Evolutionary conservation across 2,888 invertebrate genomes (phyloP).

Genomic region (Apantesis nais): DNA sequence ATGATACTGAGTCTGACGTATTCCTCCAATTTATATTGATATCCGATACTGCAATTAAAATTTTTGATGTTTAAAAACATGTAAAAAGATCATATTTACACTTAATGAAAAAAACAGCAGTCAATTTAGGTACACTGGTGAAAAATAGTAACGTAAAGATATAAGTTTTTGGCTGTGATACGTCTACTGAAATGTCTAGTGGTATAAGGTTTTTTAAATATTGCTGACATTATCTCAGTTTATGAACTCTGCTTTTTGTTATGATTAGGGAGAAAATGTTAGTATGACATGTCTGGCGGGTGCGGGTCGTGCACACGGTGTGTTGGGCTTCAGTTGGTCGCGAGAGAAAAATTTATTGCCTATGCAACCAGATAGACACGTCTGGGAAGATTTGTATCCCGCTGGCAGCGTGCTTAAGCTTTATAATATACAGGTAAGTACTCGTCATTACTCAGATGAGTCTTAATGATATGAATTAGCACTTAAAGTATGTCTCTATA

Average conservation of each 20-base stretch:
- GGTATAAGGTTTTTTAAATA: background rate
- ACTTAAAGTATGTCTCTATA: background rate
- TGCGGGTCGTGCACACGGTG: slow-evolving; percentile 87
- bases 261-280: slow-evolving; percentile 85
- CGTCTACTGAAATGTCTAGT: background rate
- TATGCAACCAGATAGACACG: slow-evolving; percentile 90
- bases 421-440: slow-evolving; percentile 91
- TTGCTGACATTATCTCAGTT: background rate
- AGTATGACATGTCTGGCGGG: slow-evolving; percentile 90
- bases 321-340: slow-evolving; percentile 93
- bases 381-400: slow-evolving; percentile 94
- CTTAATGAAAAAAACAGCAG: background rate
- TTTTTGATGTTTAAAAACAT: no score
- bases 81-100: background rate
- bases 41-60: background rate
- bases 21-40: background rate
- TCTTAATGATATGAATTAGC: background rate
- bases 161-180: background rate
- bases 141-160: background rate
- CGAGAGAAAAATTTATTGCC: slow-evolving; percentile 91
- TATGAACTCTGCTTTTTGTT: background rate
- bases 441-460: background rate
- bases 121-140: background rate
- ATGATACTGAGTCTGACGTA: background rate
- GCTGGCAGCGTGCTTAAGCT: slow-evolving; percentile 93